Evolutionary conservation across 1,140 invertebrate genomes (phyloP), one percentile per base, ranked within the genome.

Genomic region (Cataglyphis hispanica): DNA sequence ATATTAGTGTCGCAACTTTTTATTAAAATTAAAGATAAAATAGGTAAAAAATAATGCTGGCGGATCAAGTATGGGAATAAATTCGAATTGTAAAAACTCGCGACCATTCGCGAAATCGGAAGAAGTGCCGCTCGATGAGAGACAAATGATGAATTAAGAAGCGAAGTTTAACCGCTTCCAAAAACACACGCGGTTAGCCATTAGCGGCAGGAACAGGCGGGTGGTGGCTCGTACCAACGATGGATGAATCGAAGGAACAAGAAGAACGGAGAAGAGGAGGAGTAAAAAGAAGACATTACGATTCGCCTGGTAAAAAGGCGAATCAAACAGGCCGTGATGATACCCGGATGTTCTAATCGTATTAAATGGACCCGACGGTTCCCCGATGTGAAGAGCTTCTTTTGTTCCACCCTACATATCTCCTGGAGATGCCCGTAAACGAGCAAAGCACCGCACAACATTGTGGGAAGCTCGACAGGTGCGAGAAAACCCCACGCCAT

Each of bases 391-490:
- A 43, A n/a, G 83, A 50, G 40, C 31, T 64, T 19, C 61, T 69
- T 85, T 86, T 85, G n/a, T 90, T 61, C 60, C 31, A 11, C 1
- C 56, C 16, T 22, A 58, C 46, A 22, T 56, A 58, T 81, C 87
- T 81, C 37, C 86, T 85, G 61, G 77, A 90, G 77, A 74, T 75
- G 88, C 69, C 89, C 87, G 86, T 74, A 87, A 90, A 90, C 89
- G 88, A 86, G 88, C 86, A 66, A 70, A 74, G 64, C 83, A 77
- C 31, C 75, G 86, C 77, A 76, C 67, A 78, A 80, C 90, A 90
- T 90, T 90, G 89, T 90, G 89, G 88, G 89, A 90, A 90, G 85
- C 86, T 80, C 86, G 89, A 87, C 89, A 90, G 89, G 88, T 90
- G 89, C 74, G 83, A 86, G 86, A 66, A 74, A 84, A 86, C 64